phyloP scores from a whole-genome alignment of 2,797 vertebrate species.

The Hipposideros larvatus region DNA sequence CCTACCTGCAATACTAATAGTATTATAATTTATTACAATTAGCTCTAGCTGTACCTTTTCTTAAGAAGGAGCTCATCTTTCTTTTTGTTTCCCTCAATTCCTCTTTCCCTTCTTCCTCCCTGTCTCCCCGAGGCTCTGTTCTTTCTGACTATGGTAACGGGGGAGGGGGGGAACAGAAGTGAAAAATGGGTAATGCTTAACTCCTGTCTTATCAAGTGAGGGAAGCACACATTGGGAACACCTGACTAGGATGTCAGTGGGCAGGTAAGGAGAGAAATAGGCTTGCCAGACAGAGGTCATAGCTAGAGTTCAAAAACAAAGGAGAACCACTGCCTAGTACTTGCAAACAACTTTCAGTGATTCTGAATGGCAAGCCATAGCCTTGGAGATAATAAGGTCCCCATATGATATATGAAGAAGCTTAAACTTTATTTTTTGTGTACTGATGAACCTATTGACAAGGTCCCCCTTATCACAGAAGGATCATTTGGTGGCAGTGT shows the following conservation, averaged over 20 bases:
- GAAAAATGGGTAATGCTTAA: neutral
- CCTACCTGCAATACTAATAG: too few relatives aligned
- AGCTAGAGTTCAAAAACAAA: neutral
- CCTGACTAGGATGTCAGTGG: neutral
- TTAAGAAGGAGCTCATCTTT: too few relatives aligned
- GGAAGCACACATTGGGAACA: neutral
- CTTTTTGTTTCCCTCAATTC: too few relatives aligned
- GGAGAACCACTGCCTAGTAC: neutral
- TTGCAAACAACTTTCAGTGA: neutral
- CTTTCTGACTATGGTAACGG: too few relatives aligned
- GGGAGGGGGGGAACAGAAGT: neutral
- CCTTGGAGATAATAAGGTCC: neutral
- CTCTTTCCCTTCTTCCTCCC: too few relatives aligned
- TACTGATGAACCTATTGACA: neutral
- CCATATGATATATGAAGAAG: neutral
- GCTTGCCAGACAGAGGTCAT: neutral
- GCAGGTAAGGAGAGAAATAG: neutral
- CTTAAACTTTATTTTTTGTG: conserved; percentile 31
- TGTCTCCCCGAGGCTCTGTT: too few relatives aligned
- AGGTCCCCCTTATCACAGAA: neutral
- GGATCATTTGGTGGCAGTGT: neutral
- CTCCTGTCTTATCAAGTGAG: neutral
- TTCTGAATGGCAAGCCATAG: conserved; percentile 10
- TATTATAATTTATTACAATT: too few relatives aligned
- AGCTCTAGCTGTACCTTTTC: too few relatives aligned